Conservation (phyloP, 2,113 vertebrate genomes). For the Marmota flaviventris region DNA sequence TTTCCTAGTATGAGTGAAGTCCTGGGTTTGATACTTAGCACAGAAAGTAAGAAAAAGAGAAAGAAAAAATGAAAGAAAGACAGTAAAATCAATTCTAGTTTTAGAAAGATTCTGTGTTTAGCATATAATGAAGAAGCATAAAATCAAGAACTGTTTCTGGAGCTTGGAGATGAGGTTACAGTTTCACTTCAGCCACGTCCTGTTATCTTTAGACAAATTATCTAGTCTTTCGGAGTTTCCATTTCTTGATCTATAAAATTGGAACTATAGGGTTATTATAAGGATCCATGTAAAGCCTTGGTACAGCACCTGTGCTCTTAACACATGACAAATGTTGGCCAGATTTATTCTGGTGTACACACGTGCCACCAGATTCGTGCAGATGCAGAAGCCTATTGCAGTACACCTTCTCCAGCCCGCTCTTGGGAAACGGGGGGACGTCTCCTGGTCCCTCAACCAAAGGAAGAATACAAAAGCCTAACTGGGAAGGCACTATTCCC, state of each 20-base stretch:
- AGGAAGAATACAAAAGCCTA: neutral
- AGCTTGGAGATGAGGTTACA: neutral
- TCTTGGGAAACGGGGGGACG: neutral
- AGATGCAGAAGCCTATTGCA: neutral
- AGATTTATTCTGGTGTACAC: neutral
- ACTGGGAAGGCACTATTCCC: rapidly evolving
- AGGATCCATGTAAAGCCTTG: neutral
- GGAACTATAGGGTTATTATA: neutral
- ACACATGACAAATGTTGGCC: neutral
- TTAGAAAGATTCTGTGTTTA: neutral
- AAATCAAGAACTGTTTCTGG: neutral
- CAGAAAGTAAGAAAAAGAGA: neutral
- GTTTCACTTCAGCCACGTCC: neutral
- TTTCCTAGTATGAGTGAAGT: neutral
- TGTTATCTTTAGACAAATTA: neutral
- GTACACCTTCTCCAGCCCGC: neutral
- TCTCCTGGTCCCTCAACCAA: neutral
- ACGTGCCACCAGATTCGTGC: neutral
- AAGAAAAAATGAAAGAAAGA: rapidly evolving
- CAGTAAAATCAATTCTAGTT: neutral
- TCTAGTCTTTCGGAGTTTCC: neutral
- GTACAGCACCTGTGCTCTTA: neutral
- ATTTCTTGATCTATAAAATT: neutral
- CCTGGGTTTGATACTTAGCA: too few relatives aligned
- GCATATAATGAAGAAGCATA: neutral